Evolutionary conservation across 2,797 vertebrate species (phyloP).

Genomic region (Sebastes steindachneri): DNA sequence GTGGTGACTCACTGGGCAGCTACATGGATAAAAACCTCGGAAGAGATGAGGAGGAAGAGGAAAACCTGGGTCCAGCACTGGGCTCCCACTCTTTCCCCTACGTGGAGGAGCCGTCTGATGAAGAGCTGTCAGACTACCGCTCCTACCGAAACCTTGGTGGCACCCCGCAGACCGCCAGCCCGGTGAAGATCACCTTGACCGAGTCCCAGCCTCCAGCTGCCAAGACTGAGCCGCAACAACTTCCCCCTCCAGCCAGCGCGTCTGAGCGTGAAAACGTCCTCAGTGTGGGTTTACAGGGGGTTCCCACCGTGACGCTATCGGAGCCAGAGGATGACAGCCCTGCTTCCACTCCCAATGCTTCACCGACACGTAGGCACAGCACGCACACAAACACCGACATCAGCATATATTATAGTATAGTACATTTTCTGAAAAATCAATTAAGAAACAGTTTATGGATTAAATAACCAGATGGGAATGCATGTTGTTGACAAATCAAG

Average conservation of each 20-base stretch:
- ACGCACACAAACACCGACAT: not conserved
- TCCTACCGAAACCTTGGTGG: constrained; percentile 80
- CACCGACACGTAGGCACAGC: constrained; percentile 87
- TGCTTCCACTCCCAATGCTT: constrained; percentile 89
- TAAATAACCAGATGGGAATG: not conserved
- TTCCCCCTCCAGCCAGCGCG: constrained; percentile 59
- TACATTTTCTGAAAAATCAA: not conserved
- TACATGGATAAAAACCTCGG: constrained; percentile 80
- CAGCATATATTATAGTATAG: not conserved
- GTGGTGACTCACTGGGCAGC: constrained; percentile 65
- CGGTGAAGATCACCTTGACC: constrained; percentile 92
- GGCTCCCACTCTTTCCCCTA: constrained; percentile 87
- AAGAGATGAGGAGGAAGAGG: constrained; percentile 69
- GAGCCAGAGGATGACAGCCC: constrained; percentile 99
- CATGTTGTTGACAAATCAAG: not conserved
- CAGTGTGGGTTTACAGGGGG: constrained; percentile 90
- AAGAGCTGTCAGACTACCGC: constrained; percentile 84
- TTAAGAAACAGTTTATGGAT: not conserved
- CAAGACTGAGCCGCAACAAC: constrained; percentile 47
- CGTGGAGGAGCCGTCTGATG: constrained; percentile 87
- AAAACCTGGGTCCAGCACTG: constrained; percentile 82
- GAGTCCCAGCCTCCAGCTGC: constrained; percentile 75
- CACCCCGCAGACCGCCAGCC: constrained; percentile 82
- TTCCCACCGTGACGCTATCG: constrained; percentile 93
- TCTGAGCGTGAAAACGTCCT: constrained; percentile 85